Evolutionary conservation across 2,888 invertebrate species (phyloP).

Genomic region (Notodonta dromedarius): DNA sequence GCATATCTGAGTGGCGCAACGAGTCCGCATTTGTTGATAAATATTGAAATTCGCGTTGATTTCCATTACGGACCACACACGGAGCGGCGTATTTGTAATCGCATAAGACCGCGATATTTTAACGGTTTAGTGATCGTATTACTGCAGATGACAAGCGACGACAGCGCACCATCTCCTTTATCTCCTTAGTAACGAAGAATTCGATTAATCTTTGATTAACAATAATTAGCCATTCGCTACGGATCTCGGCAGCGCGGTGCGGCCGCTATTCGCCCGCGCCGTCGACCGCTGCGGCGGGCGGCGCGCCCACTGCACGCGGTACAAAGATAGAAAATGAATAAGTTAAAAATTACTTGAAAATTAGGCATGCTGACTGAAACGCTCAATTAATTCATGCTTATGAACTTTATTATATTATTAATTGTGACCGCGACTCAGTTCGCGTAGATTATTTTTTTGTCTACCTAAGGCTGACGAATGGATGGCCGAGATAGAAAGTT

Average conservation of each 20-base stretch:
- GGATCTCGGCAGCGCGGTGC: slow-evolving; percentile 28
- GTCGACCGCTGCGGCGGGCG: neutral
- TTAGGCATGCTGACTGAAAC: no score
- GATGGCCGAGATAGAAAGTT: no score
- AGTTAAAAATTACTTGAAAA: slow-evolving; percentile 14
- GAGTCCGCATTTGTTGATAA: slow-evolving; percentile 69
- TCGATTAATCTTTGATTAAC: slow-evolving; percentile 70
- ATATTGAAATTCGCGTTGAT: slow-evolving; percentile 66
- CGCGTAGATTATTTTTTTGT: no score
- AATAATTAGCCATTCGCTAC: slow-evolving; percentile 67
- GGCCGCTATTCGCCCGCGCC: neutral
- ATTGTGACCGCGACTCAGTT: no score
- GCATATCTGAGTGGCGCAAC: slow-evolving; percentile 55
- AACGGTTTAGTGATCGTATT: slow-evolving; percentile 54
- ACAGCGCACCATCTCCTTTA: slow-evolving; percentile 51
- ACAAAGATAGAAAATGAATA: slow-evolving; percentile 25
- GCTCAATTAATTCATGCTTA: no score
- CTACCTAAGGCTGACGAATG: no score
- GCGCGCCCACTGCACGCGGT: neutral
- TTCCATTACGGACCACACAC: slow-evolving; percentile 72
- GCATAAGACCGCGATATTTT: slow-evolving; percentile 56
- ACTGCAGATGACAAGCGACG: slow-evolving; percentile 58
- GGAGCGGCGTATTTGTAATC: slow-evolving; percentile 53
- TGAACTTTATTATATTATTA: no score
- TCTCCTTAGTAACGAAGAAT: slow-evolving; percentile 49